Conservation (phyloP, 1,140 invertebrate species). For the Doryteuthis pealeii region DNA sequence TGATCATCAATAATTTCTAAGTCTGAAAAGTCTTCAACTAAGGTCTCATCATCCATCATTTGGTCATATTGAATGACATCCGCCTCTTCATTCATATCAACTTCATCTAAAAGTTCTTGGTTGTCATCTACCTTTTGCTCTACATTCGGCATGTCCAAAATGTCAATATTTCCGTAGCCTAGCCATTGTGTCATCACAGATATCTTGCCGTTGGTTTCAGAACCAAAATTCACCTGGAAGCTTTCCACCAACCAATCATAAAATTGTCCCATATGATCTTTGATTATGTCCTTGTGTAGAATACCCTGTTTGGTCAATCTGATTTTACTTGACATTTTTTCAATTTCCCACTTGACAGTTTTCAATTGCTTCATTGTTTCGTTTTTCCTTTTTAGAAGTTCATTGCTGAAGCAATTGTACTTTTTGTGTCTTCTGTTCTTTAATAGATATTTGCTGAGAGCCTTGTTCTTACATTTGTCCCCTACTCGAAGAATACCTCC, state of each 20-base stretch:
- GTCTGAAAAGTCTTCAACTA: too few species aligned
- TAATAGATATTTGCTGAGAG: conserved; percentile 32
- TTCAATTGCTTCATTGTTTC: conserved; percentile 23
- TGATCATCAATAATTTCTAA: too few species aligned
- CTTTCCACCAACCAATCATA: conserved; percentile 18
- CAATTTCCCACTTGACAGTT: conserved; percentile 31
- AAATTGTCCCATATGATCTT: conserved; percentile 31
- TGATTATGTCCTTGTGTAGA: conserved; percentile 28
- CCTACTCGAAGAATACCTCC: conserved; percentile 71
- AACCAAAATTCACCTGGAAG: conserved; percentile 15
- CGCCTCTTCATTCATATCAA: too few species aligned
- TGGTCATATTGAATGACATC: too few species aligned
- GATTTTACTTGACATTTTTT: conserved; percentile 28
- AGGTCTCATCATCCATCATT: too few species aligned
- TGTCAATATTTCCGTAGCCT: too few species aligned
- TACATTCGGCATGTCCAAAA: too few species aligned
- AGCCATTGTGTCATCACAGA: too few species aligned
- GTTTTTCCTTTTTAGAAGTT: conserved; percentile 26
- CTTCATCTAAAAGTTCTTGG: too few species aligned
- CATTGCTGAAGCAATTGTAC: conserved; percentile 22
- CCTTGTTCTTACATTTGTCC: conserved; percentile 66
- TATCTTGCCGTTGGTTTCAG: too few species aligned
- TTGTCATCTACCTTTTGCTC: too few species aligned
- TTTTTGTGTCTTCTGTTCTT: conserved; percentile 23
- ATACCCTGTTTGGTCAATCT: conserved; percentile 33